Base-by-base conservation (phyloP, 1,140 invertebrate genomes). In the Contarinia nasturtii region DNA sequence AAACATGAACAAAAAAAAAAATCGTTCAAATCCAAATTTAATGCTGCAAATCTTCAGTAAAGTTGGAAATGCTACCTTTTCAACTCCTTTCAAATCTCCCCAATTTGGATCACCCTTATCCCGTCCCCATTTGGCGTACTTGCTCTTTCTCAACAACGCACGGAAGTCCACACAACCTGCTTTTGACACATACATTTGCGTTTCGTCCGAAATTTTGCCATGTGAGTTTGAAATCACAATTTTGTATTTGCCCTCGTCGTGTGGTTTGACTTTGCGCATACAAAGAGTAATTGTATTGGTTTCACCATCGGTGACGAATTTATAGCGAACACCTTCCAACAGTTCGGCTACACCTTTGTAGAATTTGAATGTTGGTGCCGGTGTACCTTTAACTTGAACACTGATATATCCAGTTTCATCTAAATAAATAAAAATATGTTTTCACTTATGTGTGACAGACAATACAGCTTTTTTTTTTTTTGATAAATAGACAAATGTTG, bases 151-250 rank as follows among this genome's bases (percentile, higher is more conserved):
- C 49, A 99, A 72, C 81, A 96, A 87, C 50, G 91, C 77, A 69
- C 95, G 80, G 80, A 98, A 99, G 69, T 99, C 95, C 83, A 97
- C 90, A 57, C 88, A 89, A 67, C 86, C 88, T 50, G 91, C 78
- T 76, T 91, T 91, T 55, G 92, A 94, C 33, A 98, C 92, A 63
- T 93, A 96, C 51, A 98, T 73, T 56, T 83, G 82, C 75, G 91
- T 91, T 60, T 94, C 90, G 48, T 88, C 90, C 0, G 83, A 82
- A 61, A 95, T 91, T 63, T 90, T 86, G 49, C 94, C 94, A 59
- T 95, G 84, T 47, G 80, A 79, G 61, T 97, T 96, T 58, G 80
- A 85, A 47, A 97, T 77, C 45, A 89, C 79, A 55, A 96, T 75
- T 61, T 85, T 90, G 68, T 97, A 99, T 62, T 87, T 87, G 27